These are phyloP conservation scores for Suncus etruscus DNA, from an alignment of 2,113 vertebrate species.

Conservation along the genomic window DNA sequence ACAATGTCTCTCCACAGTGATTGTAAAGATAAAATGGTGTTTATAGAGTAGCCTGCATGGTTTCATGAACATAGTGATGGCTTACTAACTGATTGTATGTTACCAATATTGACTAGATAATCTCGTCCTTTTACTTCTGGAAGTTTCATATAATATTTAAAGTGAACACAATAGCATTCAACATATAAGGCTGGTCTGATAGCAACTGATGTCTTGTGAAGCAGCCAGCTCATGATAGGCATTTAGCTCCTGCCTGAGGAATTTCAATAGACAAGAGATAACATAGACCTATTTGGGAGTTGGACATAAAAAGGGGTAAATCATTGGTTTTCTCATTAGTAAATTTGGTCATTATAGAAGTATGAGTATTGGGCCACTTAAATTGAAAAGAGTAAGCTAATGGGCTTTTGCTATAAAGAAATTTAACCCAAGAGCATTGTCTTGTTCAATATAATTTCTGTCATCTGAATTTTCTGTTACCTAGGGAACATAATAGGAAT, in stretches of 20 bases:
- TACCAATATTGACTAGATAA: constrained; percentile 33
- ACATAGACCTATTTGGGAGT: neutral
- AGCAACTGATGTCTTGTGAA: constrained; percentile 39
- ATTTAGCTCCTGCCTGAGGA: neutral
- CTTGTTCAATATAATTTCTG: constrained; percentile 67
- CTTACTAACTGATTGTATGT: neutral
- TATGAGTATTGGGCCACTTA: constrained; percentile 52
- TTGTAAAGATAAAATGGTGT: neutral
- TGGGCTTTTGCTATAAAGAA: constrained; percentile 56
- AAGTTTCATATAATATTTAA: constrained; percentile 27
- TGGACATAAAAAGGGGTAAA: neutral
- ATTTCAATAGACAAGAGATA: constrained; percentile 49
- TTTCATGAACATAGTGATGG: constrained; percentile 13
- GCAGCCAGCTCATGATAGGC: neutral
- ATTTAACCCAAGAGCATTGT: constrained; percentile 69
- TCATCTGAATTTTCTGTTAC: constrained; percentile 66
- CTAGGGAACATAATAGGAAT: constrained; percentile 30
- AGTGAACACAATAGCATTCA: neutral
- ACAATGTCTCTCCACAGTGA: constrained; percentile 23
- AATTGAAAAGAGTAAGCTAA: constrained; percentile 69
- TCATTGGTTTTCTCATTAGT: constrained; percentile 60
- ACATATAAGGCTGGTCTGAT: constrained; percentile 1
- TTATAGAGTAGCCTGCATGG: constrained; percentile 12
- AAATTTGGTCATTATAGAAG: constrained; percentile 51
- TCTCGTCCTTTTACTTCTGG: constrained; percentile 32